phyloP scores from a whole-genome alignment of 2,888 invertebrate species.

The Criorhina ranunculi region DNA sequence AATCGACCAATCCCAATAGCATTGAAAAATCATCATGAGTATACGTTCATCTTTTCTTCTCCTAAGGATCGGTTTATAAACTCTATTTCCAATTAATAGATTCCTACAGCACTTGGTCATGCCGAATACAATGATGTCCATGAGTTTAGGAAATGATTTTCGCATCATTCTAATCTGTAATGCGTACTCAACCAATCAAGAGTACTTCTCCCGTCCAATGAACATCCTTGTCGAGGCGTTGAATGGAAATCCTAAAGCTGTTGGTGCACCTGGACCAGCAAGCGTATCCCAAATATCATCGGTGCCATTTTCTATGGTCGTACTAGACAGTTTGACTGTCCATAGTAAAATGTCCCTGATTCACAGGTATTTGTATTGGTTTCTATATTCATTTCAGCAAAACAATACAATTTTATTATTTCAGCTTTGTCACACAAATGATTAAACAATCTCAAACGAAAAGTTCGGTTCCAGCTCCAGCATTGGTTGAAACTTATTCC shows the following conservation, averaged over 20 bases:
- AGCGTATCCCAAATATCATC: conserved; percentile 88
- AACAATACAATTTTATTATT: conserved; percentile 9
- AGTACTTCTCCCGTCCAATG: conserved; percentile 96
- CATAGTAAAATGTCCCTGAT: conserved; percentile 98
- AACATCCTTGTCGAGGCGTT: conserved; percentile 95
- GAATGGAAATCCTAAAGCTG: conserved; percentile 88
- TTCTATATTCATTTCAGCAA: background rate
- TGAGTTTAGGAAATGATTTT: conserved; percentile 94
- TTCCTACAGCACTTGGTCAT: conserved; percentile 94
- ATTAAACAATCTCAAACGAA: conserved; percentile 95
- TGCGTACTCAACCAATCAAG: conserved; percentile 96
- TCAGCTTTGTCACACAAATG: conserved; percentile 93
- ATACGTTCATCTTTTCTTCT: conserved; percentile 72
- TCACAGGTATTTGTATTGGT: conserved; percentile 83
- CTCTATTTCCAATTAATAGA: conserved; percentile 84
- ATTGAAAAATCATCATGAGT: conserved; percentile 93
- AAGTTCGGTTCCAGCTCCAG: conserved; percentile 93
- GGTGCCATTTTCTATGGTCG: conserved; percentile 95
- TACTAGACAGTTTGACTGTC: conserved; percentile 96
- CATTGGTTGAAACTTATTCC: conserved; percentile 97
- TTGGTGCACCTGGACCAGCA: conserved; percentile 84
- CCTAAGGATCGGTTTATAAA: background rate
- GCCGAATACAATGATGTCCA: conserved; percentile 89
- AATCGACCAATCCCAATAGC: conserved; percentile 91
- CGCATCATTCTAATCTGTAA: conserved; percentile 96